Conservation (phyloP, 1,140 invertebrate species). For the Helicoverpa zea region DNA sequence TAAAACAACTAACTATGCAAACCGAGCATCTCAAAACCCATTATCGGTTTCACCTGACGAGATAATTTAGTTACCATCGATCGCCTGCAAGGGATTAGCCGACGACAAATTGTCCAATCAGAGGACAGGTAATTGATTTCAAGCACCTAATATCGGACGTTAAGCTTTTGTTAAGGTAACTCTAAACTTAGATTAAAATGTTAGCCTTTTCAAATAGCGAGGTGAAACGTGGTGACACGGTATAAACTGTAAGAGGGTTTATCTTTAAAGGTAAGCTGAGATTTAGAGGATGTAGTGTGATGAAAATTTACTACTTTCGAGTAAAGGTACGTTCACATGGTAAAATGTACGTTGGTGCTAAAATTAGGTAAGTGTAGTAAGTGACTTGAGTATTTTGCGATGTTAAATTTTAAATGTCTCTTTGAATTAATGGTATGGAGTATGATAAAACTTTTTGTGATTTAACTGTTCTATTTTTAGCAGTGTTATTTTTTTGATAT, state of each 20-base stretch:
- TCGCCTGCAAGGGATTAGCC: constrained; percentile 71
- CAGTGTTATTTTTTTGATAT: too few relatives aligned
- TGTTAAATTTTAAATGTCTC: too few relatives aligned
- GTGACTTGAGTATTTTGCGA: too few relatives aligned
- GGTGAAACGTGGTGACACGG: constrained; percentile 8
- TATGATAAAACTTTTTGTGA: too few relatives aligned
- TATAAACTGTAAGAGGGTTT: constrained; percentile 17
- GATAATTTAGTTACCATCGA: constrained; percentile 80
- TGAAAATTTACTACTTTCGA: too few relatives aligned
- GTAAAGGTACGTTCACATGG: too few relatives aligned
- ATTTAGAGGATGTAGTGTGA: not conserved
- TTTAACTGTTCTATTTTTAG: too few relatives aligned
- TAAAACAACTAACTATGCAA: constrained; percentile 1
- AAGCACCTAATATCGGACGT: constrained; percentile 60
- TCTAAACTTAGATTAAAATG: constrained; percentile 39
- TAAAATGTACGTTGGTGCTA: too few relatives aligned
- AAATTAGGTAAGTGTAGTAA: too few relatives aligned
- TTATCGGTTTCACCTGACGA: constrained; percentile 69
- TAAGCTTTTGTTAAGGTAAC: constrained; percentile 54
- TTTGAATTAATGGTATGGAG: too few relatives aligned
- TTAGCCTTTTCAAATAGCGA: constrained; percentile 26
- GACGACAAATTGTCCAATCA: constrained; percentile 82
- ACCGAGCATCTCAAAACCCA: constrained; percentile 48
- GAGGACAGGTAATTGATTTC: constrained; percentile 83
- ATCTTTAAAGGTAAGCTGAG: not conserved